Conservation (phyloP, 2,797 vertebrate genomes). For the Hydrolagus colliei region DNA sequence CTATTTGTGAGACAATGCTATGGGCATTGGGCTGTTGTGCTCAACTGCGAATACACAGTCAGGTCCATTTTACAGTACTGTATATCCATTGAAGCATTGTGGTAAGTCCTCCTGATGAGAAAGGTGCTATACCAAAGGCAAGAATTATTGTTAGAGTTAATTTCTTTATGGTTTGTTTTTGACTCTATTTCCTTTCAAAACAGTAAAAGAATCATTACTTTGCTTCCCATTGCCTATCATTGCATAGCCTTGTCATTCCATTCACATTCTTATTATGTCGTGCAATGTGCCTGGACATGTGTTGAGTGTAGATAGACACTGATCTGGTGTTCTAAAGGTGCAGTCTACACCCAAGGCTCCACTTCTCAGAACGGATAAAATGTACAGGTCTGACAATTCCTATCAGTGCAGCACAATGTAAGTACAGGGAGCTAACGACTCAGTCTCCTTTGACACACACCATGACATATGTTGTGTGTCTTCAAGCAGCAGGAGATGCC, state of each 20-base stretch:
- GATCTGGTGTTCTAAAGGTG: not conserved
- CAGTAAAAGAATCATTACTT: too few species aligned
- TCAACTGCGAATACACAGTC: too few species aligned
- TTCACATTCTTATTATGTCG: not conserved
- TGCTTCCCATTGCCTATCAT: too few species aligned
- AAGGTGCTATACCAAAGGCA: too few species aligned
- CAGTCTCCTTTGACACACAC: not conserved
- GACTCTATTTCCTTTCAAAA: too few species aligned
- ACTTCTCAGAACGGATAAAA: not conserved
- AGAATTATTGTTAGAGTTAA: too few species aligned
- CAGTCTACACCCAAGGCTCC: not conserved
- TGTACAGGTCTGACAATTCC: not conserved
- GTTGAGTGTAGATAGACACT: not conserved
- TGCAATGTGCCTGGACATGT: not conserved
- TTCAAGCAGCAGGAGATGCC: not conserved
- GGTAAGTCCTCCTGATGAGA: too few species aligned
- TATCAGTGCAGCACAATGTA: not conserved
- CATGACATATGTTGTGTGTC: not conserved
- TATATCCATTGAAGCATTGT: too few species aligned
- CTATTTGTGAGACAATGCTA: too few species aligned
- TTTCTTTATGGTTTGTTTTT: too few species aligned
- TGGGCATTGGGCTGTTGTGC: too few species aligned
- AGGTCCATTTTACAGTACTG: too few species aligned
- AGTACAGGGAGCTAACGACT: not conserved
- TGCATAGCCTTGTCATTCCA: not conserved